These are phyloP conservation scores for Ceyx erithaca DNA, from an alignment of 2,797 vertebrate genomes.

Conservation along the genomic window DNA sequence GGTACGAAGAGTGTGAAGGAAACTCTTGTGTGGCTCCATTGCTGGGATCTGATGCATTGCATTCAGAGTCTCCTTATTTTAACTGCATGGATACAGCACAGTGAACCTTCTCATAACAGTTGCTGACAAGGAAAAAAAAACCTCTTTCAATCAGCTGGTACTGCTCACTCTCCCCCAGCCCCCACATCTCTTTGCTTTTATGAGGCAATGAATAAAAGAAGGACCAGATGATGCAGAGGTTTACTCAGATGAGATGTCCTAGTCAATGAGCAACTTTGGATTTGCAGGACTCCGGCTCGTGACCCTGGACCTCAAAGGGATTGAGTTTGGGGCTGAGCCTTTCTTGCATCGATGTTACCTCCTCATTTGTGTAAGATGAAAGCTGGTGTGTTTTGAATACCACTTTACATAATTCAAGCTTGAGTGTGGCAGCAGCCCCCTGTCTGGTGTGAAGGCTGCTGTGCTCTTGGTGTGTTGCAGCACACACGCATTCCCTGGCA, in stretches of 20 bases:
- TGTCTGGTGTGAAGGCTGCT: neutral
- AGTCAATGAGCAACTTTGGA: neutral
- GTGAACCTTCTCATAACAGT: constrained; percentile 39
- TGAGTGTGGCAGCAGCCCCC: neutral
- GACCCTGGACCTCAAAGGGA: neutral
- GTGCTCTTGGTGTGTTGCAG: accelerated
- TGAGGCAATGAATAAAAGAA: constrained; percentile 36
- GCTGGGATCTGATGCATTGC: constrained; percentile 43
- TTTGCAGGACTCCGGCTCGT: accelerated
- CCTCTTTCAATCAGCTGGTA: constrained; percentile 28
- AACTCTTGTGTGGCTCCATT: neutral
- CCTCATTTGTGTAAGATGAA: neutral
- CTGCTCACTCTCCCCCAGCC: neutral
- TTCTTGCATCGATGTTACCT: neutral
- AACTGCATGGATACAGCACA: constrained; percentile 6
- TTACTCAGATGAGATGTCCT: neutral
- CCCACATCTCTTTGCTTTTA: constrained; percentile 21
- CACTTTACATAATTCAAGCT: neutral
- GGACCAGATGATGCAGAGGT: neutral
- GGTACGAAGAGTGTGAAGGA: neutral
- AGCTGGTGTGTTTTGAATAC: neutral
- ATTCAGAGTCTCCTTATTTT: constrained; percentile 42
- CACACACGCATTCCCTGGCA: neutral
- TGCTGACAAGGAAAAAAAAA: constrained; percentile 25
- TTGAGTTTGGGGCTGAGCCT: neutral